phyloP scores from a whole-genome alignment of 1,140 invertebrate genomes.

The Neoseiulus cucumeris region DNA sequence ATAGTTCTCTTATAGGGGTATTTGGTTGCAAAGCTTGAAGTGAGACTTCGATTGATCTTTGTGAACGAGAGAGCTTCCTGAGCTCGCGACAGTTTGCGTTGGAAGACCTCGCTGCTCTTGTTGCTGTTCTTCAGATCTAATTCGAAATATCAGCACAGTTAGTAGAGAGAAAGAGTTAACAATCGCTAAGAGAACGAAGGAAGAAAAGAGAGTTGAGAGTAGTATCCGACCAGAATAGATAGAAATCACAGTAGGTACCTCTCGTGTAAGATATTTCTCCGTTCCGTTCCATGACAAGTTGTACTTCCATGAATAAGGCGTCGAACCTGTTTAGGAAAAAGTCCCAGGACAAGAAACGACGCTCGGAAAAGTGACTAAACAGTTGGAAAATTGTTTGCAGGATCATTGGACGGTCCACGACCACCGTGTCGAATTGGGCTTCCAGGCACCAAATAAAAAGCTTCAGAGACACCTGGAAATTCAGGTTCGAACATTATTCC shows the following conservation, averaged over 20 bases:
- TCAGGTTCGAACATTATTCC: slow-evolving; percentile 14
- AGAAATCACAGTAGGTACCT: slow-evolving; percentile 34
- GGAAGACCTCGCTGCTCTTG: slow-evolving; percentile 62
- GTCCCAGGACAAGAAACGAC: slow-evolving; percentile 81
- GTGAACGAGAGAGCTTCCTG: slow-evolving; percentile 58
- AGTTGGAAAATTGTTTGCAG: slow-evolving; percentile 88
- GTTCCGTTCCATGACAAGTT: slow-evolving; percentile 62
- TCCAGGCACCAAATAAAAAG: slow-evolving; percentile 58
- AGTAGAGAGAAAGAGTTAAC: background rate
- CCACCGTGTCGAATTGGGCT: slow-evolving; percentile 79
- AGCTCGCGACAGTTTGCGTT: slow-evolving; percentile 66
- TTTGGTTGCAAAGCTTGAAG: slow-evolving; percentile 70
- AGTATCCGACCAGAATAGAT: background rate
- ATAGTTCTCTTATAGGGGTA: slow-evolving; percentile 86
- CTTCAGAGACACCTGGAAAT: slow-evolving; percentile 35
- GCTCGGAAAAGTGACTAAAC: slow-evolving; percentile 71
- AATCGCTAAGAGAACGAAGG: background rate
- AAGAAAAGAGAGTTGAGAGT: background rate
- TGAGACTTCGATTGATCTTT: slow-evolving; percentile 51
- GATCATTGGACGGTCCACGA: slow-evolving; percentile 87
- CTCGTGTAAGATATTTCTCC: slow-evolving; percentile 55
- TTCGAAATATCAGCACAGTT: slow-evolving; percentile 4
- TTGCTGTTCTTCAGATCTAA: slow-evolving; percentile 74
- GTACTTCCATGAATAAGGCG: slow-evolving; percentile 79
- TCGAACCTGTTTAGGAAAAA: slow-evolving; percentile 97